Conservation (phyloP, 53 echinoderm and acorn worm genomes). For the Luidia sarsii region DNA sequence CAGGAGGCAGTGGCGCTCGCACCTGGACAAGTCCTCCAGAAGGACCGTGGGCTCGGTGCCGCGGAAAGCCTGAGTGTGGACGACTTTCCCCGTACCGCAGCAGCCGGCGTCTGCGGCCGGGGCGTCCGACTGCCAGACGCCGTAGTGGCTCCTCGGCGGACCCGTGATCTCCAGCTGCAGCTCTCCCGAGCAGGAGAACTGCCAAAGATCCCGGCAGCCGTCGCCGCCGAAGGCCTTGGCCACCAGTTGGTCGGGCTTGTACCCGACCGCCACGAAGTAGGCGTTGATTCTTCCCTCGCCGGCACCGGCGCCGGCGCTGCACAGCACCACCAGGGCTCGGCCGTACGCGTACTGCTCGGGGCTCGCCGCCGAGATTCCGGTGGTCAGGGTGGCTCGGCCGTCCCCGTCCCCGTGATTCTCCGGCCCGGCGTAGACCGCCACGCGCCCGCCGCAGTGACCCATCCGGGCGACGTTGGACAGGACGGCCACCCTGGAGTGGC, state of each 20-base stretch:
- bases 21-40: constrained; percentile 31
- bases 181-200: constrained; percentile 21
- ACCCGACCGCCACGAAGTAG: constrained; percentile 49
- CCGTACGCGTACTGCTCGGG: constrained; percentile 24
- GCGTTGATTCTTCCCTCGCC: constrained; percentile 42
- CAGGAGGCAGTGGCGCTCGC: constrained; percentile 57
- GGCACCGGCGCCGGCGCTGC: constrained; percentile 61
- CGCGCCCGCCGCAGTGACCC: constrained; percentile 67
- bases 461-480: constrained; percentile 65
- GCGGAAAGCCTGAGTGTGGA: constrained; percentile 69
- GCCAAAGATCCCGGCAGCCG: constrained; percentile 40
- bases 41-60: constrained; percentile 70
- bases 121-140: constrained; percentile 57
- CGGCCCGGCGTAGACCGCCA: constrained; percentile 51
- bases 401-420: neutral
- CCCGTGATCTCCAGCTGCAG: constrained; percentile 54
- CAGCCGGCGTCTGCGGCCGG: neutral
- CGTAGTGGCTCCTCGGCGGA: constrained; percentile 66
- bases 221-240: neutral
- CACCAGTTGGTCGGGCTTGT: constrained; percentile 1
- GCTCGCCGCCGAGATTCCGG: neutral
- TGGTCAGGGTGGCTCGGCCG: neutral
- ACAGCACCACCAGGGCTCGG: constrained; percentile 59
- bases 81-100: constrained; percentile 48
- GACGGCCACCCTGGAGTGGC: constrained; percentile 56